Evolutionary conservation across 2,113 vertebrate genomes (phyloP).

Genomic region (Corynorhinus townsendii): DNA sequence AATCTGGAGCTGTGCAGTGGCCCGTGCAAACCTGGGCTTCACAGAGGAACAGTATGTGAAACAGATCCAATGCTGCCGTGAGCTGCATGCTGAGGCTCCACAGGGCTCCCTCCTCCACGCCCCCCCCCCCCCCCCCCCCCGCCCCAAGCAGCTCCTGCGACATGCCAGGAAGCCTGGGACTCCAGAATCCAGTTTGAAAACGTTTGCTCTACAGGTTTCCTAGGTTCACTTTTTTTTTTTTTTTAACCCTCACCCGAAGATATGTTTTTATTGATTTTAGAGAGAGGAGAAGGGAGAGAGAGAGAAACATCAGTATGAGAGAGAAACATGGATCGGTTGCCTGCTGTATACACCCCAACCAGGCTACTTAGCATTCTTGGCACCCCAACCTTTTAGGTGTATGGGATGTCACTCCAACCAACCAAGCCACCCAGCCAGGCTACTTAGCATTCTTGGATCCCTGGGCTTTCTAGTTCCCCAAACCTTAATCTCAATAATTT

Average conservation of each 20-base stretch:
- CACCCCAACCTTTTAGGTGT: too few species aligned
- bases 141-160: not conserved
- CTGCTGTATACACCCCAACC: too few species aligned
- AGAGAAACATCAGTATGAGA: too few species aligned
- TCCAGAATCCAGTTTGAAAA: not conserved
- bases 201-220: not conserved
- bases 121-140: too few species aligned
- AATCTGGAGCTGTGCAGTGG: not conserved
- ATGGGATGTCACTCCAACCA: too few species aligned
- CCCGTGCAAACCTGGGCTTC: not conserved
- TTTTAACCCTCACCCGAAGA: too few species aligned
- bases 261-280: too few species aligned
- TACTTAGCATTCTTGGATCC: not conserved
- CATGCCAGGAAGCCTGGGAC: not conserved
- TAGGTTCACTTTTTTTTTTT: not conserved
- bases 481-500: not conserved
- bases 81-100: not conserved
- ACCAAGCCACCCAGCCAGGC: not conserved
- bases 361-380: too few species aligned
- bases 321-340: too few species aligned
- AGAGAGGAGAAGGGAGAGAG: too few species aligned
- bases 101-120: accelerated
- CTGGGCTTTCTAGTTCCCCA: not conserved
- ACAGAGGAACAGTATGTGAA: not conserved
- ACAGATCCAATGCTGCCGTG: not conserved